Evolutionary conservation across 2,888 invertebrate species (phyloP).

Genomic region (Ophraella communa): DNA sequence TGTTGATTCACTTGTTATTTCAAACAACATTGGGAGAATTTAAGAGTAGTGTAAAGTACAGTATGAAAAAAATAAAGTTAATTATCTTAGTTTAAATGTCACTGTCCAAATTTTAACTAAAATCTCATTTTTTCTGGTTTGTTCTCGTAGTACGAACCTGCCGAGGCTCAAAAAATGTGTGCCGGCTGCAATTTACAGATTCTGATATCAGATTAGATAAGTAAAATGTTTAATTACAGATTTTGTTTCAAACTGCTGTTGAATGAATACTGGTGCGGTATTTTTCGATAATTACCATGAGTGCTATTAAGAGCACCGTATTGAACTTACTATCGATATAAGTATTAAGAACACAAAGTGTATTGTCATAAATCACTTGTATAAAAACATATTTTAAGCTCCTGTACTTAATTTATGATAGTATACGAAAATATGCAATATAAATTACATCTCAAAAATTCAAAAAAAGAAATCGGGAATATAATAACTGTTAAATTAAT

Average conservation of each 20-base stretch:
- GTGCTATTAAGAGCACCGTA: slow-evolving; percentile 9
- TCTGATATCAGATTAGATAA: slow-evolving; percentile 26
- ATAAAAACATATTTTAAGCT: neutral
- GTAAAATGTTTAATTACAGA: slow-evolving; percentile 27
- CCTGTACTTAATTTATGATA: neutral
- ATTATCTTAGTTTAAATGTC: too few relatives aligned
- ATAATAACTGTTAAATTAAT: neutral
- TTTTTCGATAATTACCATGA: slow-evolving; percentile 20
- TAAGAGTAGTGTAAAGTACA: too few relatives aligned
- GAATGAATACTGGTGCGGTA: slow-evolving; percentile 10
- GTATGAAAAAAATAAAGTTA: too few relatives aligned
- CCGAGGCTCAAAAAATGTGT: neutral
- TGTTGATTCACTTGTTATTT: too few relatives aligned
- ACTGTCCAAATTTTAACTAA: too few relatives aligned
- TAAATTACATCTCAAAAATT: neutral
- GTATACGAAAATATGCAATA: neutral
- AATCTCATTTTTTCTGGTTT: too few relatives aligned
- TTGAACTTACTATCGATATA: slow-evolving; percentile 4
- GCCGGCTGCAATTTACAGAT: slow-evolving; percentile 17
- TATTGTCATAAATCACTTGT: neutral
- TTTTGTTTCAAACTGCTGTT: slow-evolving; percentile 17
- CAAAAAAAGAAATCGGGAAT: neutral
- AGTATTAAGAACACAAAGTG: neutral
- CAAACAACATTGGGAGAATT: too few relatives aligned
- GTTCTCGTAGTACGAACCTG: neutral